Evolutionary conservation across 1,140 invertebrate species (phyloP).

Genomic region (Tribolium castaneum): DNA sequence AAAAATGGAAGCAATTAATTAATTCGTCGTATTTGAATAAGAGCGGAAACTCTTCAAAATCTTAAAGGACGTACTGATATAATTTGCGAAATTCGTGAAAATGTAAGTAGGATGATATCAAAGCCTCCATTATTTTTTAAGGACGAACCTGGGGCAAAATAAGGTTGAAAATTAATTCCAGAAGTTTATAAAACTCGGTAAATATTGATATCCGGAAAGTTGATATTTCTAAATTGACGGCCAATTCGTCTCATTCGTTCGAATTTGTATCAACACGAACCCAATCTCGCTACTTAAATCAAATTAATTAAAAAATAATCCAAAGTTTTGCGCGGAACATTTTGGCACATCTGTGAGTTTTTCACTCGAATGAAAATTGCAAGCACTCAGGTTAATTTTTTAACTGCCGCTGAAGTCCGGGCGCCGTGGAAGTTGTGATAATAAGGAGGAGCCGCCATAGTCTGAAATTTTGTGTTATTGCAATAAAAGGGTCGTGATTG

Average conservation of each 20-base stretch:
- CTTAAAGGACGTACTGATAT: background rate
- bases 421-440: background rate
- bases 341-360: too few species aligned
- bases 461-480: background rate
- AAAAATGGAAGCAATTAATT: background rate
- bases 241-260: background rate
- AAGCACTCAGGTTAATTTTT: too few species aligned
- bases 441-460: background rate
- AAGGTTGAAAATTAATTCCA: constrained; percentile 31
- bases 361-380: too few species aligned
- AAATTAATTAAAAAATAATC: background rate
- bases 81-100: background rate
- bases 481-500: constrained; percentile 12
- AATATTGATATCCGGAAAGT: background rate
- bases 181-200: constrained; percentile 28
- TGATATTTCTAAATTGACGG: constrained; percentile 9
- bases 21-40: background rate
- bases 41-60: background rate
- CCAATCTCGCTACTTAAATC: background rate
- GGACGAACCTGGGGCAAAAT: background rate
- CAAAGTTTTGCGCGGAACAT: background rate
- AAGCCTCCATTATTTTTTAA: constrained; percentile 4
- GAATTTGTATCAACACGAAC: background rate
- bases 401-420: too few species aligned
- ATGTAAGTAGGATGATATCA: constrained; percentile 7